phyloP scores from a whole-genome alignment of 2,113 vertebrate species.

The Sturnus vulgaris region DNA sequence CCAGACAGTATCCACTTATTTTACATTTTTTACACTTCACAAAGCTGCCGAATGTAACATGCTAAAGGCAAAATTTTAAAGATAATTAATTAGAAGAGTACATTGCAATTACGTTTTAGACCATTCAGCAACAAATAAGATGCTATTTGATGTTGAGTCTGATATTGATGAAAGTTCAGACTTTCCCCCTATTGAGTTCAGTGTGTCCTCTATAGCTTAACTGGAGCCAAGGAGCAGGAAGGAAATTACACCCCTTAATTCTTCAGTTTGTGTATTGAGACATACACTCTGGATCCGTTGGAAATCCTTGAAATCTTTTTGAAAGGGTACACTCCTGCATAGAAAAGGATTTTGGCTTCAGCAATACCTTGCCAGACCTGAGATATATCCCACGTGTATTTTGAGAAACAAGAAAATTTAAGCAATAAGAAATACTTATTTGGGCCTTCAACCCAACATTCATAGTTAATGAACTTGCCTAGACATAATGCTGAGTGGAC shows the following conservation, averaged over 20 bases:
- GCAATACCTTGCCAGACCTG: not conserved
- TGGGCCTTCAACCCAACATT: not conserved
- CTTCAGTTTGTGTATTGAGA: not conserved
- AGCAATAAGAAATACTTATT: not conserved
- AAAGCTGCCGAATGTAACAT: conserved; percentile 33
- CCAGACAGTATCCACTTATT: conserved; percentile 39
- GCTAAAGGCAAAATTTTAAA: conserved; percentile 59
- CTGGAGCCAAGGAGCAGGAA: not conserved
- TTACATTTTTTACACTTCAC: conserved; percentile 61
- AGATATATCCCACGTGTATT: not conserved
- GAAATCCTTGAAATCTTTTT: not conserved
- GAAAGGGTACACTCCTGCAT: not conserved
- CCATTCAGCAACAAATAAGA: conserved; percentile 32
- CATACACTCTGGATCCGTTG: not conserved
- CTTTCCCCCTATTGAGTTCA: not conserved
- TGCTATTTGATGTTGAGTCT: not conserved
- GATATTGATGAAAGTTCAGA: not conserved
- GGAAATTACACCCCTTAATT: not conserved
- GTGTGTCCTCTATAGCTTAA: not conserved
- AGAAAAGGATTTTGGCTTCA: not conserved
- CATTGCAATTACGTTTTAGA: conserved; percentile 32
- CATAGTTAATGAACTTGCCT: not conserved
- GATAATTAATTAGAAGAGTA: conserved; percentile 62
- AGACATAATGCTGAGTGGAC: not conserved
- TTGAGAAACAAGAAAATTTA: not conserved